Conservation (phyloP, 2,888 invertebrate genomes). For the Leucophenga montana region DNA sequence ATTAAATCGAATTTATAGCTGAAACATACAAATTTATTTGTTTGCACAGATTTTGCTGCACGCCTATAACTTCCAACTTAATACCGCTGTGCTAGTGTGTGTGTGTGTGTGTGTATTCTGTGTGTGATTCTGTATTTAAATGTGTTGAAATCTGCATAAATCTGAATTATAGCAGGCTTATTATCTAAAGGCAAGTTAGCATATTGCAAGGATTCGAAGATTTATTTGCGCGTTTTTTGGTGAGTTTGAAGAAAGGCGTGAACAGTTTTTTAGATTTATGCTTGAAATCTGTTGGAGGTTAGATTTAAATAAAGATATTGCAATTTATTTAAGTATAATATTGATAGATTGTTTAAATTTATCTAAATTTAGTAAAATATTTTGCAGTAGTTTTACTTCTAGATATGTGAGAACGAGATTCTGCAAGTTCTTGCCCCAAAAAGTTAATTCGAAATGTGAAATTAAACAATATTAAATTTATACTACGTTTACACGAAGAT, state of each 20-base stretch:
- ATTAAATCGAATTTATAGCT: constrained; percentile 20
- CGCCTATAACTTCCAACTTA: background rate
- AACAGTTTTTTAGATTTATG: background rate
- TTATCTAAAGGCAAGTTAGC: background rate
- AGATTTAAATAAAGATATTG: background rate
- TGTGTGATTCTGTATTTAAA: background rate
- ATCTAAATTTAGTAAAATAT: no score
- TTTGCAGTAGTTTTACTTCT: no score
- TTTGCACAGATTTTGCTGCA: background rate
- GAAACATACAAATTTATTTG: constrained; percentile 15
- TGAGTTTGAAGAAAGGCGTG: background rate
- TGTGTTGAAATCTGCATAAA: constrained; percentile 7
- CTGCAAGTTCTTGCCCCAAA: no score
- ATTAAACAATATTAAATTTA: no score
- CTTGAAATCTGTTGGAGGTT: background rate
- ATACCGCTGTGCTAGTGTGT: background rate
- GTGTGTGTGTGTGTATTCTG: background rate
- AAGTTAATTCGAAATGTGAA: no score
- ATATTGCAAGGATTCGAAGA: background rate
- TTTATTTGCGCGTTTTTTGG: background rate
- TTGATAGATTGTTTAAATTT: no score
- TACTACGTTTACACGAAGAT: no score
- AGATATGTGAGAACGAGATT: no score
- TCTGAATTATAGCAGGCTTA: background rate
- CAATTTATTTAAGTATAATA: no score